Percentiles rank a stretch among this genome's conserved stretches.
Conservation (phyloP, 2,113 vertebrate species). For the Nothobranchius furzeri region DNA sequence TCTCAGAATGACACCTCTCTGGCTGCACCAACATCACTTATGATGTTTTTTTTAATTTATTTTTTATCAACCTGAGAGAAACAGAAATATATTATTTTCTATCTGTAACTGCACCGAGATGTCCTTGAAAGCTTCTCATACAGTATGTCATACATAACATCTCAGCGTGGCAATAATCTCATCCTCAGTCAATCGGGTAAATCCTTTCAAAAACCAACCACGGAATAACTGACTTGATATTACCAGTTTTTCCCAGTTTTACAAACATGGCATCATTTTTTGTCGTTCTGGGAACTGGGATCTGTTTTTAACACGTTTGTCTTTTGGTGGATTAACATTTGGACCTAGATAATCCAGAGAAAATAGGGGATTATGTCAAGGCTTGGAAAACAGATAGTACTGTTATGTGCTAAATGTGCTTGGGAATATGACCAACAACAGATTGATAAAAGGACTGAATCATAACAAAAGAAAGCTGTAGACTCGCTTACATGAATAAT, state of each 20-base stretch:
- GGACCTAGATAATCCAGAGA: conserved; percentile 6
- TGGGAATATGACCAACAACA: not conserved
- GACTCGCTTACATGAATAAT: not conserved
- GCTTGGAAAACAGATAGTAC: not conserved
- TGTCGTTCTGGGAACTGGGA: not conserved
- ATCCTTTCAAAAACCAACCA: not conserved
- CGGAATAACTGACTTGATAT: not conserved
- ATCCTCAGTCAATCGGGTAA: not conserved
- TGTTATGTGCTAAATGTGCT: conserved; percentile 1
- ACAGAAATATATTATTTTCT: too few relatives aligned
- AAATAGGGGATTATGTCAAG: not conserved
- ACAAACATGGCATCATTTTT: conserved; percentile 5
- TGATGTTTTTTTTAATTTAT: not conserved
- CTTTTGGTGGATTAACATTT: not conserved
- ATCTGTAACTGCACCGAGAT: too few relatives aligned
- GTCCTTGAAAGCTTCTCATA: not conserved
- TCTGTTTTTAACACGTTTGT: not conserved
- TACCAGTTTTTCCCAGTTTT: not conserved
- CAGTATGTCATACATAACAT: not conserved
- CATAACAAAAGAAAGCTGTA: not conserved
- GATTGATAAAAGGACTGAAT: not conserved
- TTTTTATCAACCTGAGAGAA: not conserved
- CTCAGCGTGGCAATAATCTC: not conserved
- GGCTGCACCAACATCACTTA: conserved; percentile 5
- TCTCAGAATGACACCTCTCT: not conserved